phyloP scores from a whole-genome alignment of 2,888 invertebrate species.

The Melikaiella ostensackeni region DNA sequence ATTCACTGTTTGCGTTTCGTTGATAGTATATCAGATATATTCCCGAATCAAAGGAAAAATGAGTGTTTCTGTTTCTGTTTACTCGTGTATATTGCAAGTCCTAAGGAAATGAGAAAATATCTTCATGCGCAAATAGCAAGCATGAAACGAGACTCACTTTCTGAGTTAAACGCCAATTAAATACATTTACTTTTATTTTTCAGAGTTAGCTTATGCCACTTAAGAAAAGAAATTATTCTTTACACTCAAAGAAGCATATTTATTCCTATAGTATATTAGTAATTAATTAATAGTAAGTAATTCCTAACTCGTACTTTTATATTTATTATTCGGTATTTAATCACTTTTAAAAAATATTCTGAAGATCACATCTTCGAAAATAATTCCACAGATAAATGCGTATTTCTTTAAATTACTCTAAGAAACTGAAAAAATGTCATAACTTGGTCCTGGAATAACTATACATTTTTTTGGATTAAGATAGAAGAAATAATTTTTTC shows the following conservation, averaged over 20 bases:
- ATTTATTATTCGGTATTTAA: too few species aligned
- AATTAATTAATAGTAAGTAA: too few species aligned
- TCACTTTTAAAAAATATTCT: too few species aligned
- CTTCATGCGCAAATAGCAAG: slow-evolving; percentile 15
- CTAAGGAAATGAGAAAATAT: neutral
- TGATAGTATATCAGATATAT: neutral
- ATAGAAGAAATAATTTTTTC: too few species aligned
- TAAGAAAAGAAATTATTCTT: neutral
- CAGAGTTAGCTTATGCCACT: neutral
- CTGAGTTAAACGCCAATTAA: neutral
- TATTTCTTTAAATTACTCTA: too few species aligned
- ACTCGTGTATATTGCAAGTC: neutral
- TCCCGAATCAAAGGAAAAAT: slow-evolving; percentile 25
- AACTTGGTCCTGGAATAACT: too few species aligned
- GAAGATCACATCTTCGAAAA: too few species aligned
- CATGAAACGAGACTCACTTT: neutral
- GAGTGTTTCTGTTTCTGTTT: neutral
- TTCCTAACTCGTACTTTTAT: neutral
- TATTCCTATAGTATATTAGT: too few species aligned
- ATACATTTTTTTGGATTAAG: too few species aligned
- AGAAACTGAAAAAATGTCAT: too few species aligned
- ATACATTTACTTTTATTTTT: neutral
- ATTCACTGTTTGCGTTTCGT: too few species aligned
- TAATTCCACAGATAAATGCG: too few species aligned
- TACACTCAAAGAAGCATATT: neutral